These are phyloP conservation scores for Amphibalanus amphitrite DNA, from an alignment of 1,140 invertebrate genomes.

Conservation along the genomic window DNA sequence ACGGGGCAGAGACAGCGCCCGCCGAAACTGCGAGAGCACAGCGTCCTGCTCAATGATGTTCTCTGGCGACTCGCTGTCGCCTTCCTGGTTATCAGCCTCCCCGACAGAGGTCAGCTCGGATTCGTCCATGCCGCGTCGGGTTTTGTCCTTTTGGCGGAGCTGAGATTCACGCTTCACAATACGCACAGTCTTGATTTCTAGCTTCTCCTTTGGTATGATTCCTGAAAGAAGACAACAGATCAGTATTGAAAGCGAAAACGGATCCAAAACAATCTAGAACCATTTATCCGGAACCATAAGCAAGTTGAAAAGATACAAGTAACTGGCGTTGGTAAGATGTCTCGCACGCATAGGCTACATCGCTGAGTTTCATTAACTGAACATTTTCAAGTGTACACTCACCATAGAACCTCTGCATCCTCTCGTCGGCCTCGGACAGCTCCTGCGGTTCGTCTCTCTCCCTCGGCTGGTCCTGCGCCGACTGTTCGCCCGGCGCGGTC, in stretches of 20 bases:
- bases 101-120: slow-evolving; percentile 19
- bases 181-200: slow-evolving; percentile 74
- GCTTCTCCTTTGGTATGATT: slow-evolving; percentile 33
- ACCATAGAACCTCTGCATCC: slow-evolving; percentile 39
- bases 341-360: too few species aligned
- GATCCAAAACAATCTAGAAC: neutral
- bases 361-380: too few species aligned
- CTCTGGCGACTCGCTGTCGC: slow-evolving; percentile 28
- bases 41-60: slow-evolving; percentile 23
- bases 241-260: neutral
- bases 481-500: slow-evolving; percentile 14
- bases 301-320: too few species aligned
- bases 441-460: slow-evolving; percentile 22
- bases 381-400: too few species aligned
- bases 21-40: slow-evolving; percentile 19
- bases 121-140: slow-evolving; percentile 17
- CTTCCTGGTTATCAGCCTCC: neutral
- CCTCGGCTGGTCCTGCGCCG: slow-evolving; percentile 15
- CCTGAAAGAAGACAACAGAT: neutral
- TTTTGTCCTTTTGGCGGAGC: slow-evolving; percentile 47
- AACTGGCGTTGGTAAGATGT: too few species aligned
- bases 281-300: too few species aligned
- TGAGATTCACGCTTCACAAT: slow-evolving; percentile 84
- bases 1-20: slow-evolving; percentile 29
- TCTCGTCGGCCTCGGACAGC: slow-evolving; percentile 38